phyloP scores from a whole-genome alignment of 2,797 vertebrate species.

The Lacerta bilineata region DNA sequence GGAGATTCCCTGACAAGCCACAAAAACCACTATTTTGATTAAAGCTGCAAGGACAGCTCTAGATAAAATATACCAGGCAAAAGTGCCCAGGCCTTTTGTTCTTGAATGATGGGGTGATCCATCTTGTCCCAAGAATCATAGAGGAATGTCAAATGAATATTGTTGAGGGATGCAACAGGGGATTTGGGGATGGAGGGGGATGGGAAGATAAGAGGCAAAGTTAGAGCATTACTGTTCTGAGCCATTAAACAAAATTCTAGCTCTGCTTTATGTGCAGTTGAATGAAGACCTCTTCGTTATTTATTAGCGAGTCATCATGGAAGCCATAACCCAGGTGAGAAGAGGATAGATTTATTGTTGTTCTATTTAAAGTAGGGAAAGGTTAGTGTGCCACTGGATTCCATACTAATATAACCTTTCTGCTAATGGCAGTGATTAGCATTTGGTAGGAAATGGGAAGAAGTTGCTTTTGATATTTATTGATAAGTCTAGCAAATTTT shows the following conservation, averaged over 20 bases:
- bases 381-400: constrained; percentile 59
- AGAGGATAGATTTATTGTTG: constrained; percentile 73
- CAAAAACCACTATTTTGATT: neutral
- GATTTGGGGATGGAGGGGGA: constrained; percentile 1
- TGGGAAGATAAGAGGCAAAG: constrained; percentile 20
- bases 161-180: constrained; percentile 31
- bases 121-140: constrained; percentile 60
- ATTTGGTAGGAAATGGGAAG: constrained; percentile 52
- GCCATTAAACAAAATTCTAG: constrained; percentile 80
- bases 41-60: neutral
- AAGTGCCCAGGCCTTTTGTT: constrained; percentile 40
- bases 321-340: constrained; percentile 65
- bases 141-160: constrained; percentile 34
- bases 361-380: constrained; percentile 56
- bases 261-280: constrained; percentile 77
- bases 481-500: constrained; percentile 40
- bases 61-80: neutral
- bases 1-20: no score
- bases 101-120: constrained; percentile 58
- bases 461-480: constrained; percentile 66
- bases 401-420: constrained; percentile 62
- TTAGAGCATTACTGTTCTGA: constrained; percentile 64
- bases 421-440: constrained; percentile 60
- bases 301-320: constrained; percentile 66
- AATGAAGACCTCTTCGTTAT: constrained; percentile 71